Evolutionary conservation across 1,140 invertebrate species (phyloP), one percentile per base, ranked within the genome.

Genomic region (Pseudoatta argentina): DNA sequence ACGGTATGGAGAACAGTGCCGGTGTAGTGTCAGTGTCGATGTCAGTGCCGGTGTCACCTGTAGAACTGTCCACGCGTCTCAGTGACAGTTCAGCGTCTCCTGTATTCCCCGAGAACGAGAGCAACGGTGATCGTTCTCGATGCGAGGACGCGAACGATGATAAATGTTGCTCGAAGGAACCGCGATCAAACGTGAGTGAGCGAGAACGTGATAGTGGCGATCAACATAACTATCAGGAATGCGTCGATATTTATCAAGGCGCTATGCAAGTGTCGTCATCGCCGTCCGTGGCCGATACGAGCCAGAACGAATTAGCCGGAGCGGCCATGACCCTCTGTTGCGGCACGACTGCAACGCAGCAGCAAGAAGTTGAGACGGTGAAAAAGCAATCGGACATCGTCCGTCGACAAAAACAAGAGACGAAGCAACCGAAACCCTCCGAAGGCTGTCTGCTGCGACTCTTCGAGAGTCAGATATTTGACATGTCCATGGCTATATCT

Each of bases 401-500:
- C 44, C 88, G 88, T 30, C 77, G 88, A 1, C 91, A 92, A 24
- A 91, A 92, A 64, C 93, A 95, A 67, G 93, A 94, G 79, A 95
- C 93, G 10, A 93, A 92, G 44, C 94, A 95, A 75, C 94, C 94
- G 39, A 95, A 95, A 86, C 93, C 95, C 1, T 92, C 93, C 30
- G 94, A 95, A 51, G 94, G 94, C 34, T 95, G 97, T 94, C 96
- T 99, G 72, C 95, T 99, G 83, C 96, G 99, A 89, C 96, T 99
- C 90, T 99, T 99, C 93, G 98, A 99, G 95, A 99, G 98, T 87
- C 98, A 98, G 96, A 96, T 99, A 78, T 99, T 99, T 94, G 98
- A 99, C 94, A 99, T 99, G 97, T 98, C 98, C 82, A 99, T 99
- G 96, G 99, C 99, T 30, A 98, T 99, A 92, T 98, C 98, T 93